These are phyloP conservation scores for Intellagama lesueurii DNA, from an alignment of 2,797 vertebrate species.

Conservation along the genomic window DNA sequence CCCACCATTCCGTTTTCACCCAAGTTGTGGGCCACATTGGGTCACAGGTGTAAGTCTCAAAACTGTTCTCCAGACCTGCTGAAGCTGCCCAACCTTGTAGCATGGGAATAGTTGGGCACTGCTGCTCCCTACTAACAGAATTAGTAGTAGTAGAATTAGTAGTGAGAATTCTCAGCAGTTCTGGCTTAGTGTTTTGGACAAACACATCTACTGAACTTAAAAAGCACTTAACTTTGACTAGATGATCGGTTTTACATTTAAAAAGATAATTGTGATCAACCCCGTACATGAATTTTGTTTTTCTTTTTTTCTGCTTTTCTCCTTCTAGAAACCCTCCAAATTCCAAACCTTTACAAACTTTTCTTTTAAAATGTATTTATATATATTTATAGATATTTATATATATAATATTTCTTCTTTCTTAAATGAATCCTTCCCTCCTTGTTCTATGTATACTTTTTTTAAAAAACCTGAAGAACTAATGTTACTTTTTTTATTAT, in stretches of 20 bases:
- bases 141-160: not conserved
- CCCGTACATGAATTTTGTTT: not conserved
- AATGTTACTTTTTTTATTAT: constrained; percentile 16
- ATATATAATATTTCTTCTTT: constrained; percentile 63
- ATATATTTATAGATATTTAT: constrained; percentile 70
- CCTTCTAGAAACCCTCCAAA: constrained; percentile 57
- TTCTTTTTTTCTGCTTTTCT: constrained; percentile 4
- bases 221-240: not conserved
- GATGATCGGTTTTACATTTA: constrained; percentile 2
- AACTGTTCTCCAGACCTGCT: not conserved
- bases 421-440: constrained; percentile 59
- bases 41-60: not conserved
- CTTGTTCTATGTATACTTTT: constrained; percentile 30
- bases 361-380: constrained; percentile 70
- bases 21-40: too few relatives aligned
- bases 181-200: not conserved
- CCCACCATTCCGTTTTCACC: too few relatives aligned
- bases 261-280: constrained; percentile 32
- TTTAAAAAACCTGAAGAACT: constrained; percentile 33
- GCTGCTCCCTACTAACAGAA: not conserved
- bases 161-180: not conserved
- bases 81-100: not conserved
- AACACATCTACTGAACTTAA: constrained; percentile 1
- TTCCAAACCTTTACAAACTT: constrained; percentile 67
- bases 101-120: not conserved